These are phyloP conservation scores for Erythrolamprus reginae DNA, from an alignment of 2,113 vertebrate species.

Conservation along the genomic window DNA sequence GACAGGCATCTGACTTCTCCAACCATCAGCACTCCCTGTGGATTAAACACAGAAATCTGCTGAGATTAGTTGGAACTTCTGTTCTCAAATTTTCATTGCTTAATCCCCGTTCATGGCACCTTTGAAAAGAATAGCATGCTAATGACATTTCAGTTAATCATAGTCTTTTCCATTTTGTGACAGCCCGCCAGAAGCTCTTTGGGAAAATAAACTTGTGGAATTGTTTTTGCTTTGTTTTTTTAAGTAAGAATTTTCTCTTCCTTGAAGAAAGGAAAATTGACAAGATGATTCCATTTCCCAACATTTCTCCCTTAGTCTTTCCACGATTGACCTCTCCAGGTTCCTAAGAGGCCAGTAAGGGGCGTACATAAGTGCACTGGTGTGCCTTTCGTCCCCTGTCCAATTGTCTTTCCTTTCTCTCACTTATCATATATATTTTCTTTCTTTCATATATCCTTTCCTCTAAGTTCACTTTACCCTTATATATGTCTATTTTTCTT, in stretches of 20 bases:
- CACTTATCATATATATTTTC: too few species aligned
- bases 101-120: slow-evolving; percentile 46
- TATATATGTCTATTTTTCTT: too few species aligned
- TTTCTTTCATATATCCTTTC: too few species aligned
- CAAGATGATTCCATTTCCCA: slow-evolving; percentile 18
- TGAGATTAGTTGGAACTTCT: slow-evolving; percentile 30
- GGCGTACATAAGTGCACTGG: too few species aligned
- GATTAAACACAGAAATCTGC: slow-evolving; percentile 43
- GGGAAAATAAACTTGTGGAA: slow-evolving; percentile 49
- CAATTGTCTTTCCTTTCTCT: too few species aligned
- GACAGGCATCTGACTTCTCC: slow-evolving; percentile 9
- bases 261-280: slow-evolving; percentile 7
- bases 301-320: too few species aligned
- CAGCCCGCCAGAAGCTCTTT: slow-evolving; percentile 40
- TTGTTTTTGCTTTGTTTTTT: too few species aligned
- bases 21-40: slow-evolving; percentile 21
- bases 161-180: slow-evolving; percentile 39
- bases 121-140: slow-evolving; percentile 41
- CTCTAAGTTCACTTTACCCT: too few species aligned
- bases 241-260: slow-evolving; percentile 5
- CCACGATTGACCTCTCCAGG: too few species aligned
- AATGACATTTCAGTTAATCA: slow-evolving; percentile 55
- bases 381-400: too few species aligned
- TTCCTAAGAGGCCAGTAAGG: too few species aligned
- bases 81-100: slow-evolving; percentile 47